A percentile compares a stretch with the other conserved stretches of the same genome.
These are phyloP conservation scores for Philonicus albiceps DNA, from an alignment of 2,888 invertebrate species.

Conservation along the genomic window DNA sequence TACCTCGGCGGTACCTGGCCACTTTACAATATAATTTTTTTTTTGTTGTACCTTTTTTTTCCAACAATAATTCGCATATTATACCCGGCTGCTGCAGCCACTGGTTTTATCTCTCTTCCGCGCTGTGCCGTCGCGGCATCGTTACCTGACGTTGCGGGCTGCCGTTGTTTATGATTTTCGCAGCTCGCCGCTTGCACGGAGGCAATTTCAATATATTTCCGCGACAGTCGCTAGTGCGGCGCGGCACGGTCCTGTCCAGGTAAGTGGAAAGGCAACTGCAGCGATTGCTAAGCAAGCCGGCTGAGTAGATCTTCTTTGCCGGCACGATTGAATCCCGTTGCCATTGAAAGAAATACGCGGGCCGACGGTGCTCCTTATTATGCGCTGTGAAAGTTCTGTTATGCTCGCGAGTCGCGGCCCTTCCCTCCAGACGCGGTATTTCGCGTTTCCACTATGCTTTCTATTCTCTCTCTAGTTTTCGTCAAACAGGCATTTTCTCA, in stretches of 20 bases:
- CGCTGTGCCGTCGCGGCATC: background rate
- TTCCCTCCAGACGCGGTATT: background rate
- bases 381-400: background rate
- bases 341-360: background rate
- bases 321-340: background rate
- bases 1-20: background rate
- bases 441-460: background rate
- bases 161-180: constrained; percentile 21
- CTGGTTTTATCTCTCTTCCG: background rate
- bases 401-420: background rate
- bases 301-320: background rate
- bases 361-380: background rate
- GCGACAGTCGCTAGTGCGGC: background rate
- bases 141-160: background rate
- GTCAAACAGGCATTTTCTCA: background rate
- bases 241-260: background rate
- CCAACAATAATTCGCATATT: constrained; percentile 5
- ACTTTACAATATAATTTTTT: background rate
- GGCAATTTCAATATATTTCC: background rate
- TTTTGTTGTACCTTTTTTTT: background rate
- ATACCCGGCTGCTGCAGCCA: background rate
- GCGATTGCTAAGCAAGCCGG: background rate
- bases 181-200: background rate
- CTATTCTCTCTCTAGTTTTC: background rate
- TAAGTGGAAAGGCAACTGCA: background rate